Evolutionary conservation across 1,140 invertebrate genomes (phyloP), one percentile per base, ranked within the genome.

Genomic region (Battus philenor): DNA sequence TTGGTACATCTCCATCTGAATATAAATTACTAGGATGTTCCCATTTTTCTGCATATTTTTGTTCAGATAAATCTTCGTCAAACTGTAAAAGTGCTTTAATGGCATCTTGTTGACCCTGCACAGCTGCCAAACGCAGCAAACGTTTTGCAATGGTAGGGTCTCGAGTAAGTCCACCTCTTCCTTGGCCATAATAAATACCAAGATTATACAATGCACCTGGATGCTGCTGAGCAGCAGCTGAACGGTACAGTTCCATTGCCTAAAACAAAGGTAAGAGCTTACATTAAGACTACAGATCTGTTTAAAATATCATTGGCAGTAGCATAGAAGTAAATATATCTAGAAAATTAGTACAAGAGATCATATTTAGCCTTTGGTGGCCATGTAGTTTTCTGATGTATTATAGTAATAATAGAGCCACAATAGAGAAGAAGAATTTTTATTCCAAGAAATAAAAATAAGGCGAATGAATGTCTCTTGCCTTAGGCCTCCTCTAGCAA

Each of bases 121-220:
- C 78, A 2, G 90, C 89, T n/a, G 90, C 90, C 48, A 84, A 68
- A 8, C 63, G 71, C 13, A 91, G 81, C 12, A 89, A 80, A 10
- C 82, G 48, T 5, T 80, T 80, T 1, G 90, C 90, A 4, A 58
- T 84, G 11, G 66, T 61, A 8, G 59, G 47, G 52, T 90, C 83
- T 5, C 68, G 52, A 6, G 68, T 38, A 0, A 90, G 64, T 0
- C 88, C 89, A 15, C 89, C 90, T 50, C 82, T 78, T 1, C 90
- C 90, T 68, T 90, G 89, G 4, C 88, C 90, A 69, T 90, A 82
- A 54, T 88, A 91, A 27, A 91, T 86, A 5, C 88, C 90, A 18
- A 91, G 73, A 54, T 91, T 91, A 65, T 91, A 91, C 44, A 89
- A 82, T 0, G 90, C 90, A 51, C 86, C 86, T 1, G 89, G 76